These are phyloP conservation scores for Malthinus seriepunctatus DNA, from an alignment of 2,888 invertebrate genomes.

Conservation along the genomic window DNA sequence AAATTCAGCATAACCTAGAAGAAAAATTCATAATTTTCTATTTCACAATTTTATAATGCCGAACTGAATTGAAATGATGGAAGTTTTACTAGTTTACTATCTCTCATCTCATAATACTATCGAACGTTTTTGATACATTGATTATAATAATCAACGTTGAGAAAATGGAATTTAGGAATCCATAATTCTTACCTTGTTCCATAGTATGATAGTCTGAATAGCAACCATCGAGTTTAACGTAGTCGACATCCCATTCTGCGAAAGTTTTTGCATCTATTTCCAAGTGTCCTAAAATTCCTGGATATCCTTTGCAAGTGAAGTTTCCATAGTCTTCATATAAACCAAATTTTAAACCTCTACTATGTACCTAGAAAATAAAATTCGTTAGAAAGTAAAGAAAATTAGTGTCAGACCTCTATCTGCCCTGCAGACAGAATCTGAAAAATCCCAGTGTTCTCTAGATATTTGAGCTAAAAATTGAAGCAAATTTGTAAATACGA, in stretches of 20 bases:
- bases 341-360: conserved; percentile 75
- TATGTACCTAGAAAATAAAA: conserved; percentile 64
- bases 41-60: neutral
- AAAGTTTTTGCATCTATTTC: conserved; percentile 72
- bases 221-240: conserved; percentile 83
- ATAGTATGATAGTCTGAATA: conserved; percentile 63
- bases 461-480: neutral
- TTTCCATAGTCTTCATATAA: conserved; percentile 82
- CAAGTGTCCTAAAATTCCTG: conserved; percentile 70
- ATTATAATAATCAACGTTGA: no score
- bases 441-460: no score
- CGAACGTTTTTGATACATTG: no score
- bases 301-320: conserved; percentile 77
- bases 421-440: no score
- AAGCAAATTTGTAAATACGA: no score
- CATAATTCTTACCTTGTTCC: conserved; percentile 53
- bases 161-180: no score
- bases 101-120: no score
- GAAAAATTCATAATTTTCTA: neutral
- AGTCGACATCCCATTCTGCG: conserved; percentile 80
- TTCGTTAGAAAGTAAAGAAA: conserved; percentile 36
- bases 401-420: no score
- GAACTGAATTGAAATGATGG: no score
- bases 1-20: conserved; percentile 72
- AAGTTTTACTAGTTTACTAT: no score